Percentiles rank a stretch among this genome's conserved stretches.
phyloP scores from a whole-genome alignment of 2,888 invertebrate genomes.

The Mylabris sibirica region DNA sequence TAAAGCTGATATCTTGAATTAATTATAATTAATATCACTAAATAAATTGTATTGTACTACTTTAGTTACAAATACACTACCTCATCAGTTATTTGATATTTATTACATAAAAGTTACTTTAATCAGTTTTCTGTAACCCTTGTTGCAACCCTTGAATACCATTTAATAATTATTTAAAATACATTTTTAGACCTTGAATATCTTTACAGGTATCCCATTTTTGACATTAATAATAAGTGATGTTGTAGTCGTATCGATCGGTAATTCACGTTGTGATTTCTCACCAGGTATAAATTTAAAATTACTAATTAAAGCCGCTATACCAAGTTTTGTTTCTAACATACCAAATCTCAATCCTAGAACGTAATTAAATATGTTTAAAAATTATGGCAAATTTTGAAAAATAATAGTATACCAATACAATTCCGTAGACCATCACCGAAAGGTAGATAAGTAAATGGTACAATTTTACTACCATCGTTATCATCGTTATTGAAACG shows the following conservation, averaged over 20 bases:
- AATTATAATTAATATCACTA: too few species aligned
- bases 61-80: too few species aligned
- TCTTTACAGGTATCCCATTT: slow-evolving; percentile 17
- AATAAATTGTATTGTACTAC: too few species aligned
- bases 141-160: too few species aligned
- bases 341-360: slow-evolving; percentile 23
- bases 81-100: too few species aligned
- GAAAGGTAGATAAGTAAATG: slow-evolving; percentile 35
- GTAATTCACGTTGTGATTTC: slow-evolving; percentile 18
- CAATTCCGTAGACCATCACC: slow-evolving; percentile 39
- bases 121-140: too few species aligned
- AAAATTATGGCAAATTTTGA: slow-evolving; percentile 13
- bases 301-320: slow-evolving; percentile 23
- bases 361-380: slow-evolving; percentile 8
- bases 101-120: too few species aligned
- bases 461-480: slow-evolving; percentile 1
- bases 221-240: slow-evolving; percentile 10
- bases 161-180: too few species aligned
- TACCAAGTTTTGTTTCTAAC: slow-evolving; percentile 25
- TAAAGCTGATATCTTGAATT: neutral
- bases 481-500: slow-evolving; percentile 16
- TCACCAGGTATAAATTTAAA: slow-evolving; percentile 25
- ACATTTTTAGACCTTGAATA: slow-evolving; percentile 9
- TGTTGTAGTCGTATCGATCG: slow-evolving; percentile 13
- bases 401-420: slow-evolving; percentile 29